Conservation (phyloP, 2,113 vertebrate genomes). For the Phodopus roborovskii region DNA sequence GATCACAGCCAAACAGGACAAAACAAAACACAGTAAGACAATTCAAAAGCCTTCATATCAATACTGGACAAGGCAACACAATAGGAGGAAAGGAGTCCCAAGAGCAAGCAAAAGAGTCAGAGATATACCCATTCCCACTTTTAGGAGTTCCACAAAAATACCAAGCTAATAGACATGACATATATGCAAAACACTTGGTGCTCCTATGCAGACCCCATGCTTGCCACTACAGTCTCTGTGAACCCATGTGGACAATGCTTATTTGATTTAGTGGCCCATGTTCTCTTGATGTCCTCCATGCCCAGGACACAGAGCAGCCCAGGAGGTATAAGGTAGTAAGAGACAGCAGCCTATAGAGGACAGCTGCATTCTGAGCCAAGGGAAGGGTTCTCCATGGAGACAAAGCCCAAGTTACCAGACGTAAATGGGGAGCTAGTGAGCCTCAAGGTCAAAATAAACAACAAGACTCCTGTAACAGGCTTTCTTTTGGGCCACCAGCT, state of each 20-base stretch:
- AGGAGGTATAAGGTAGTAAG: neutral
- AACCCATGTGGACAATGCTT: neutral
- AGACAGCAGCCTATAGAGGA: neutral
- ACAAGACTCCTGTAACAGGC: neutral
- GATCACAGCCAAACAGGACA: neutral
- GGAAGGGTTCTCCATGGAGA: neutral
- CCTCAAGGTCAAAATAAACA: neutral
- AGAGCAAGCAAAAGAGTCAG: neutral
- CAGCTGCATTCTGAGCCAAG: neutral
- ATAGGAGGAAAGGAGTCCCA: too few species aligned
- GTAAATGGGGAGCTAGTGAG: neutral
- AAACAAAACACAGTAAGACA: neutral
- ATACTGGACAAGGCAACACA: neutral
- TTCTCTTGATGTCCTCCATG: neutral
- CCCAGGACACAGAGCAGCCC: neutral
- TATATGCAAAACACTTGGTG: neutral
- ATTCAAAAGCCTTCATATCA: neutral
- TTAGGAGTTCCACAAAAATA: neutral
- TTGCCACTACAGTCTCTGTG: neutral
- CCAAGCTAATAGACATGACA: neutral
- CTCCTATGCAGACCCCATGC: neutral
- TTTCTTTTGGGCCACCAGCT: neutral
- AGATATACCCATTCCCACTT: neutral
- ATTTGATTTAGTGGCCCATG: neutral
- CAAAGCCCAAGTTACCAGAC: neutral